These are phyloP conservation scores for Calameuta pallipes DNA, from an alignment of 2,888 invertebrate genomes.

Conservation along the genomic window DNA sequence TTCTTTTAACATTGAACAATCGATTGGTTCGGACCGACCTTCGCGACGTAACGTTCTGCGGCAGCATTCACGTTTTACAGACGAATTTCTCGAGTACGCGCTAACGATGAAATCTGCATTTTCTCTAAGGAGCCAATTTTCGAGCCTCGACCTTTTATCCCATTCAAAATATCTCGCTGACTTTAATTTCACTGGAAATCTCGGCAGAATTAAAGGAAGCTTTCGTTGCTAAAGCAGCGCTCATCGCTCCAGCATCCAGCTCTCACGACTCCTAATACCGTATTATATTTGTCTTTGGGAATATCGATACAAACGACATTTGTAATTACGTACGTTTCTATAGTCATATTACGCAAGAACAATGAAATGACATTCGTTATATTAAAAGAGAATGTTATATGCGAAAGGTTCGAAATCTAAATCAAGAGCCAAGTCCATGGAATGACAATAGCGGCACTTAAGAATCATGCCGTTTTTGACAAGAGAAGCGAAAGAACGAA, in stretches of 20 bases:
- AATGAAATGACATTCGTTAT: constrained; percentile 29
- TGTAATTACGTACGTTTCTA: constrained; percentile 22
- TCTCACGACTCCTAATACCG: neutral
- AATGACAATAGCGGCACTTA: neutral
- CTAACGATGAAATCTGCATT: no score
- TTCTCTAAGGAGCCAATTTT: no score
- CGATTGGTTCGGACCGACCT: no score
- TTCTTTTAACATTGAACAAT: no score
- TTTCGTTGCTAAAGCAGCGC: neutral
- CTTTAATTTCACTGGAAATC: neutral
- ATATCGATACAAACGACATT: constrained; percentile 20
- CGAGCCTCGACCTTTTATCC: no score
- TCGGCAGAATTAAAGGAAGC: neutral
- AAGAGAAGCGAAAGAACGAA: neutral
- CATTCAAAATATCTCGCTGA: neutral
- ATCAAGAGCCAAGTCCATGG: no score
- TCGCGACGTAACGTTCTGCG: no score
- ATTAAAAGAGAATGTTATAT: constrained; percentile 21
- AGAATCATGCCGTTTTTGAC: neutral
- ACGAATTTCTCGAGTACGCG: no score
- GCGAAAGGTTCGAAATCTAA: no score
- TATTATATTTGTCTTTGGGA: neutral
- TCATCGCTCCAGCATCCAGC: neutral
- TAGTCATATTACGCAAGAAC: constrained; percentile 22
- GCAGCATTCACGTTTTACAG: no score